Conservation (phyloP, 1,140 invertebrate genomes). For the Pectinophora gossypiella region DNA sequence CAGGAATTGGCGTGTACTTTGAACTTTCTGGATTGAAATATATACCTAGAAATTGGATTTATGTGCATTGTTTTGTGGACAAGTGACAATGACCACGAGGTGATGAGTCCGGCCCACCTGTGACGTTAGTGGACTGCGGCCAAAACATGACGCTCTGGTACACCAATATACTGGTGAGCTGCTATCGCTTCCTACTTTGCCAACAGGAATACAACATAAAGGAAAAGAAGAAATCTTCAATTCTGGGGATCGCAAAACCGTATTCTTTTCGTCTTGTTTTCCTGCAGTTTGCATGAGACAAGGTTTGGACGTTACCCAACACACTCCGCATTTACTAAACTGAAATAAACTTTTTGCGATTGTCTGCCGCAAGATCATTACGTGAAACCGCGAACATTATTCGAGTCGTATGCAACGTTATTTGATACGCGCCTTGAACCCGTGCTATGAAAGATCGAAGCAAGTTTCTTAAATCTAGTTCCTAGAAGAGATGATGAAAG, state of each 20-base stretch:
- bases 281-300: neutral
- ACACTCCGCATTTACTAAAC: neutral
- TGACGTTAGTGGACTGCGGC: constrained; percentile 61
- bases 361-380: neutral
- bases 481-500: neutral
- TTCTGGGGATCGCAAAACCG: neutral
- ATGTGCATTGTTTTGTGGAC: constrained; percentile 46
- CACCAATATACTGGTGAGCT: constrained; percentile 69
- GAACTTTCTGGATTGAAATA: constrained; percentile 7
- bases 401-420: neutral
- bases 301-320: constrained; percentile 1
- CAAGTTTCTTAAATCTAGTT: too few relatives aligned
- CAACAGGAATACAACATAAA: neutral
- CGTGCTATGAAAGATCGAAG: too few relatives aligned
- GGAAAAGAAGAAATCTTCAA: neutral
- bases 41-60: too few relatives aligned
- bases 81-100: constrained; percentile 62
- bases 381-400: neutral
- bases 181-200: constrained; percentile 25
- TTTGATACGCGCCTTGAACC: neutral
- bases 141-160: constrained; percentile 72
- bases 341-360: neutral
- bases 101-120: constrained; percentile 31
- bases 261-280: neutral
- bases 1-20: neutral